Conservation (phyloP, 2,888 invertebrate genomes). For the Zootermopsis nevadensis region DNA sequence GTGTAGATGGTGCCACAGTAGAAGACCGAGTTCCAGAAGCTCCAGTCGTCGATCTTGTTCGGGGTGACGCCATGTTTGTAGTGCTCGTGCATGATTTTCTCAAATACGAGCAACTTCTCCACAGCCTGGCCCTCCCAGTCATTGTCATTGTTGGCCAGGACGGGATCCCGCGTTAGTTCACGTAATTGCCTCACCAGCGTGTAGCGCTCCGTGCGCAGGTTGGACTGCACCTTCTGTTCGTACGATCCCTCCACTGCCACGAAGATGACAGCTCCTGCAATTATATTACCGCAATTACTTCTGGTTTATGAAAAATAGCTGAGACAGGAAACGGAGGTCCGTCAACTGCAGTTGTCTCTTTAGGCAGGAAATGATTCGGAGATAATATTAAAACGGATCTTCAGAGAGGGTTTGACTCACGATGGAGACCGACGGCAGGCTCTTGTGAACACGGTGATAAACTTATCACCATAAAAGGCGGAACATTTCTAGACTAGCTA, state of each 20-base stretch:
- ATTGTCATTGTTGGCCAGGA: slow-evolving; percentile 59
- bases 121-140: slow-evolving; percentile 67
- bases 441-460: no score
- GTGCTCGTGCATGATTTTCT: slow-evolving; percentile 66
- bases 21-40: slow-evolving; percentile 87
- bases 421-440: no score
- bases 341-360: no score
- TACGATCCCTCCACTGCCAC: slow-evolving; percentile 78
- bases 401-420: no score
- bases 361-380: no score
- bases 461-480: no score
- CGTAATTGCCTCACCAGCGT: slow-evolving; percentile 59
- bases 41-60: slow-evolving; percentile 73
- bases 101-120: slow-evolving; percentile 67
- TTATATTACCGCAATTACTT: neutral
- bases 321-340: no score
- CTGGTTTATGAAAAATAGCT: no score
- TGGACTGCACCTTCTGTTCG: slow-evolving; percentile 59
- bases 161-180: slow-evolving; percentile 60
- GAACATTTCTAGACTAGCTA: no score
- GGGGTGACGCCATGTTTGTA: slow-evolving; percentile 57
- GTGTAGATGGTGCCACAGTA: slow-evolving; percentile 90
- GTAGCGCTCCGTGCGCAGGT: slow-evolving; percentile 52
- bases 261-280: slow-evolving; percentile 74
- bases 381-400: no score